Percentiles rank a stretch among this genome's conserved stretches.
Evolutionary conservation across 2,113 vertebrate species (phyloP).

Genomic region (Acinonyx jubatus): DNA sequence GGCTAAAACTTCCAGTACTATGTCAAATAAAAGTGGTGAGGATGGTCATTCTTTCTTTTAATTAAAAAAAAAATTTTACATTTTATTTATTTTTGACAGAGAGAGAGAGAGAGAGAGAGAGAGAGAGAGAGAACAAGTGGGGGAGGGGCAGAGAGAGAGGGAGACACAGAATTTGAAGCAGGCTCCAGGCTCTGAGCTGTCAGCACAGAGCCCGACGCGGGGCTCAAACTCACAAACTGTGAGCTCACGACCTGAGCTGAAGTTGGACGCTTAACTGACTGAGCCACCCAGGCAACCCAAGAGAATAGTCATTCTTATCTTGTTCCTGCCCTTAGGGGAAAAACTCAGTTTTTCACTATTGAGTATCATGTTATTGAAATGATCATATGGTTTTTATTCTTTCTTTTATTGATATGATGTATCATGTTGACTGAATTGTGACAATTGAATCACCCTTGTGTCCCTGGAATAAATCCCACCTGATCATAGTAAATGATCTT

Average conservation of each 20-base stretch:
- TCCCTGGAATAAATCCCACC: neutral
- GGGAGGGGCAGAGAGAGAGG: too few relatives aligned
- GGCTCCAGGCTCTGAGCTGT: too few relatives aligned
- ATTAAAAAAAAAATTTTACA: too few relatives aligned
- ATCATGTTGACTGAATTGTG: neutral
- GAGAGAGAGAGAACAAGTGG: too few relatives aligned
- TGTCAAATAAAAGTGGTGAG: neutral
- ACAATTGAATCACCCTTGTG: neutral
- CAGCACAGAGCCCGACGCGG: too few relatives aligned
- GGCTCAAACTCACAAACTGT: too few relatives aligned
- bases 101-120: too few relatives aligned
- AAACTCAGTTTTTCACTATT: neutral
- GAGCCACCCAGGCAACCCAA: too few relatives aligned
- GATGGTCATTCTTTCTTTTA: neutral
- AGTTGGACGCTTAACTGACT: too few relatives aligned
- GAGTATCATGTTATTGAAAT: neutral
- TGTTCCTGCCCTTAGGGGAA: neutral
- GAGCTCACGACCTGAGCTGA: too few relatives aligned
- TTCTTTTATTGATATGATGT: neutral
- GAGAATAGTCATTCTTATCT: neutral
- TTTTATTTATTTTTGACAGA: too few relatives aligned
- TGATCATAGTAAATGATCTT: neutral
- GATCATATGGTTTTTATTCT: neutral
- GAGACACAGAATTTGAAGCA: too few relatives aligned
- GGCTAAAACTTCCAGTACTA: neutral